Percentiles rank a stretch among this genome's conserved stretches.
These are phyloP conservation scores for Suricata suricatta DNA, from an alignment of 2,113 vertebrate genomes.

Conservation along the genomic window DNA sequence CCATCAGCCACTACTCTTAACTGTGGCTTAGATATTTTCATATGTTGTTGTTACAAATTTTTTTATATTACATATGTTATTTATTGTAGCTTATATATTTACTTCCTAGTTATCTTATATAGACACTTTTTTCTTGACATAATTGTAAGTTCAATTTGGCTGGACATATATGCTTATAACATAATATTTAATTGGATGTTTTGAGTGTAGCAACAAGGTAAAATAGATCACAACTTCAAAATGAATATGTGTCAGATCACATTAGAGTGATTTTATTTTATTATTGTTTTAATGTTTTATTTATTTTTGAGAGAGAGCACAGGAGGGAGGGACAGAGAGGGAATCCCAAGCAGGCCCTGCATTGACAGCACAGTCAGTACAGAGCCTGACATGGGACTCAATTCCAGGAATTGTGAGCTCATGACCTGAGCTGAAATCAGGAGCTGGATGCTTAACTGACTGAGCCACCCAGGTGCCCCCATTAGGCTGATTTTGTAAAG, in stretches of 20 bases:
- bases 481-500: background rate
- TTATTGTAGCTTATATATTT: background rate
- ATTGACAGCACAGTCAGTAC: too few species aligned
- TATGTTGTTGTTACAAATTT: background rate
- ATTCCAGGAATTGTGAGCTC: too few species aligned
- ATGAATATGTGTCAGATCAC: background rate
- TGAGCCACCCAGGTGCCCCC: too few species aligned
- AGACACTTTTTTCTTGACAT: background rate
- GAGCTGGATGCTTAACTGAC: too few species aligned
- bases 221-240: constrained; percentile 1
- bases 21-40: background rate
- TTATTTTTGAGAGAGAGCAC: too few species aligned
- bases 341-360: too few species aligned
- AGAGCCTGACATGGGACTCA: too few species aligned
- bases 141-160: background rate
- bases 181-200: background rate
- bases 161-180: background rate
- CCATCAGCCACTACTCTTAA: background rate
- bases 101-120: background rate
- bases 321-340: too few species aligned
- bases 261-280: background rate
- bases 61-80: background rate
- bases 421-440: too few species aligned
- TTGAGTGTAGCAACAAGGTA: background rate
- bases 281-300: too few species aligned